Evolutionary conservation across 2,888 invertebrate genomes (phyloP).

Genomic region (Drosophila bunnanda): DNA sequence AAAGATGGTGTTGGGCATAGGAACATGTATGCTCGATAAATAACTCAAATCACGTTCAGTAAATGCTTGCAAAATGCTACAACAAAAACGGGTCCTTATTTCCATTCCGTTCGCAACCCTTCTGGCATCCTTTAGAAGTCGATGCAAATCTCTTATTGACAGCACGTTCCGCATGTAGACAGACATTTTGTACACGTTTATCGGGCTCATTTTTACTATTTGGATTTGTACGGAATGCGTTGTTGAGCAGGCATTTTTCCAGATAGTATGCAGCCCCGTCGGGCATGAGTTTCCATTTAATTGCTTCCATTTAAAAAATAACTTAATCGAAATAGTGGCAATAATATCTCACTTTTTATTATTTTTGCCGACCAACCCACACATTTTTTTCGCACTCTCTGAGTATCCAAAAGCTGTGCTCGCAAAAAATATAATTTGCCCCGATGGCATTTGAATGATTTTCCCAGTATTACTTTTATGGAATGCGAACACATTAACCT

Average conservation of each 20-base stretch:
- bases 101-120: constrained; percentile 29
- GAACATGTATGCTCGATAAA: constrained; percentile 67
- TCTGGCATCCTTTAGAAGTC: constrained; percentile 44
- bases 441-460: constrained; percentile 2
- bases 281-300: constrained; percentile 4
- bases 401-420: background rate
- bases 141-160: constrained; percentile 80
- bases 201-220: constrained; percentile 13
- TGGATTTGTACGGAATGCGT: constrained; percentile 3
- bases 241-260: constrained; percentile 13
- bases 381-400: background rate
- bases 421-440: background rate
- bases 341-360: background rate
- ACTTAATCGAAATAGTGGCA: constrained; percentile 1
- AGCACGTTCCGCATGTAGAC: constrained; percentile 70
- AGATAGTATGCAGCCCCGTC: constrained; percentile 4
- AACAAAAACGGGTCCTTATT: constrained; percentile 48
- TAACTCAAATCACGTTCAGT: constrained; percentile 77
- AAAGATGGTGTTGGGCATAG: background rate
- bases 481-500: constrained; percentile 11
- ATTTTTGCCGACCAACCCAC: background rate
- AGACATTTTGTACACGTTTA: constrained; percentile 63
- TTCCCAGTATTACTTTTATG: constrained; percentile 5
- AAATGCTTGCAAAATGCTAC: constrained; percentile 76
- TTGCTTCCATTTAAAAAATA: constrained; percentile 11